phyloP scores from a whole-genome alignment of 2,113 vertebrate genomes.

The Engystomops pustulosus region DNA sequence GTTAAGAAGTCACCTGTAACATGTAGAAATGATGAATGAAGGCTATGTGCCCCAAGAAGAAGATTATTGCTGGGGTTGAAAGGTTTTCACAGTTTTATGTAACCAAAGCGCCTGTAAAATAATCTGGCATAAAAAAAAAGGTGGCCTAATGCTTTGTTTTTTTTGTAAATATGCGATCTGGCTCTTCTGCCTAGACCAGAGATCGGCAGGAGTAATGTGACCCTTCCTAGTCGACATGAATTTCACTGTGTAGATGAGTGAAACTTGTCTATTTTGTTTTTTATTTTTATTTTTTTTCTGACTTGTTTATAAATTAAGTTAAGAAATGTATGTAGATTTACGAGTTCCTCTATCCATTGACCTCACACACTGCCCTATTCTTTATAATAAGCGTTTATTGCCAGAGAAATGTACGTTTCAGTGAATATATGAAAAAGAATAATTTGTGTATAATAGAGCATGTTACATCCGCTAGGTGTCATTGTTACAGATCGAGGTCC shows the following conservation, averaged over 20 bases:
- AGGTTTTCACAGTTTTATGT: slow-evolving; percentile 39
- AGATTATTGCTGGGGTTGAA: neutral
- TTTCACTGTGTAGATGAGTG: slow-evolving; percentile 31
- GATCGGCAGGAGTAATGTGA: neutral
- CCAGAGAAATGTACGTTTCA: neutral
- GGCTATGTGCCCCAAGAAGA: slow-evolving; percentile 52
- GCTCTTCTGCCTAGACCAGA: neutral
- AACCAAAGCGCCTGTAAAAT: slow-evolving; percentile 52
- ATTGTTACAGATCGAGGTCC: neutral
- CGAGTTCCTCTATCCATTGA: neutral
- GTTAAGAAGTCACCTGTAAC: slow-evolving; percentile 61
- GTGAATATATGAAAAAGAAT: neutral
- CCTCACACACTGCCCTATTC: slow-evolving; percentile 12
- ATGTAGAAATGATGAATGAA: slow-evolving; percentile 20
- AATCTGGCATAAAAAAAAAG: slow-evolving; percentile 7
- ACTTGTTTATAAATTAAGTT: slow-evolving; percentile 23
- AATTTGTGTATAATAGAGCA: neutral
- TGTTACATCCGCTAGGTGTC: neutral
- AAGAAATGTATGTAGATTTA: slow-evolving; percentile 12
- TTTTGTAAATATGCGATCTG: slow-evolving; percentile 38
- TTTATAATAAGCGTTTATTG: neutral
- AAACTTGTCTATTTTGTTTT: neutral
- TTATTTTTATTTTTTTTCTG: neutral
- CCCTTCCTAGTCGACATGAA: neutral
- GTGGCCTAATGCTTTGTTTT: slow-evolving; percentile 38